These are phyloP conservation scores for Kradibia gibbosae DNA, from an alignment of 1,140 invertebrate genomes.

Conservation along the genomic window DNA sequence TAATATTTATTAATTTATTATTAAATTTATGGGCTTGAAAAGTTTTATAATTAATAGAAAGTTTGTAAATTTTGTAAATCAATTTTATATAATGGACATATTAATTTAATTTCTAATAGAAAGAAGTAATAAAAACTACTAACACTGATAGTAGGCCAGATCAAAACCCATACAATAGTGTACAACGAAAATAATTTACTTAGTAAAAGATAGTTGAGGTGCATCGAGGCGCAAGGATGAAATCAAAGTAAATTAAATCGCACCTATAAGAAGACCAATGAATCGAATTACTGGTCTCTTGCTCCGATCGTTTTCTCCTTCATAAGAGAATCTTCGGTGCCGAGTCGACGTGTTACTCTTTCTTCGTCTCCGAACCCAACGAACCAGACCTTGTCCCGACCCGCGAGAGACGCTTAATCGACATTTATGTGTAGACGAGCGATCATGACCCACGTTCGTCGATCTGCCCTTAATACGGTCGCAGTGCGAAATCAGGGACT, in stretches of 20 bases:
- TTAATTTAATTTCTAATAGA: no score
- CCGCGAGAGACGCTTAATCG: neutral
- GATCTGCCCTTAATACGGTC: slow-evolving; percentile 35
- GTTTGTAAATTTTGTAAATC: no score
- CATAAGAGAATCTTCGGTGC: slow-evolving; percentile 28
- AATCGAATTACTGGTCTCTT: slow-evolving; percentile 38
- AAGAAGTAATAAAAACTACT: no score
- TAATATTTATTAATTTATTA: no score
- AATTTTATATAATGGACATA: no score
- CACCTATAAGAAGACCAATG: slow-evolving; percentile 30
- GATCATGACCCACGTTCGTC: slow-evolving; percentile 10
- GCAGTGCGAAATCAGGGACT: slow-evolving; percentile 35
- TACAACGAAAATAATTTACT: no score
- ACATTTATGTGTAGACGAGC: neutral
- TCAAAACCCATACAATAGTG: no score
- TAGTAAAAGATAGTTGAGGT: neutral
- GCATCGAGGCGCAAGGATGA: neutral
- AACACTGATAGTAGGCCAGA: no score
- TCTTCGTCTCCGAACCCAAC: no score
- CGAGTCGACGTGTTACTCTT: slow-evolving; percentile 29
- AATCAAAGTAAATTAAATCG: slow-evolving; percentile 37
- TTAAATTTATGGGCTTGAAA: no score
- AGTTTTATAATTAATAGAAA: no score
- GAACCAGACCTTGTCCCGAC: neutral
- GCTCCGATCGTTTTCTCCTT: slow-evolving; percentile 19